Evolutionary conservation across 2,113 vertebrate genomes (phyloP).

Genomic region (Calonectris borealis): DNA sequence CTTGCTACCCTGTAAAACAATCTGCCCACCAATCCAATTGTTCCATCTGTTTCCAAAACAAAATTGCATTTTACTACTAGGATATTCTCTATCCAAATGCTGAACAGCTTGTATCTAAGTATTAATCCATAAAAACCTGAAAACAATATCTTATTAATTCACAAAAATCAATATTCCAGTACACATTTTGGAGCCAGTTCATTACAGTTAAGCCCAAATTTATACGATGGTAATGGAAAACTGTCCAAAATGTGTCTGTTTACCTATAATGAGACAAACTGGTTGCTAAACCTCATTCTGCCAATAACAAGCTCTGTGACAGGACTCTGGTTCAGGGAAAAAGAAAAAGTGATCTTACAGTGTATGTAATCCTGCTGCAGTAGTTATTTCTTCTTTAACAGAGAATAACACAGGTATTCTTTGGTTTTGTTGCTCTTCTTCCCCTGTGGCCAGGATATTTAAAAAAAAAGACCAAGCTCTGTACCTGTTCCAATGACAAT

Average conservation of each 20-base stretch:
- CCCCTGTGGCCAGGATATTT: neutral
- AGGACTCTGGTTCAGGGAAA: neutral
- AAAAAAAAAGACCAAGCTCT: neutral
- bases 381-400: neutral
- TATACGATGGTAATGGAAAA: neutral
- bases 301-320: neutral
- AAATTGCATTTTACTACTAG: conserved; percentile 22
- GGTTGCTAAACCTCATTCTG: neutral
- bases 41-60: conserved; percentile 44
- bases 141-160: conserved; percentile 60
- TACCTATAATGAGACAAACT: neutral
- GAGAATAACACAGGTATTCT: neutral
- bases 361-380: neutral
- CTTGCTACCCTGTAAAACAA: conserved; percentile 11
- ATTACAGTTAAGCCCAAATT: conserved; percentile 9
- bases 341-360: neutral
- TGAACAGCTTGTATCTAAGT: conserved; percentile 53
- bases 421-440: neutral
- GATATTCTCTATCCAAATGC: conserved; percentile 41
- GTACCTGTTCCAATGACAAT: neutral
- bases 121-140: conserved; percentile 67
- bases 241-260: conserved; percentile 8
- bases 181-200: conserved; percentile 15
- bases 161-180: conserved; percentile 42
- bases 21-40: conserved; percentile 8